Conservation (phyloP, 92 coral and sea anemone species). For the Desmophyllum pertusum region DNA sequence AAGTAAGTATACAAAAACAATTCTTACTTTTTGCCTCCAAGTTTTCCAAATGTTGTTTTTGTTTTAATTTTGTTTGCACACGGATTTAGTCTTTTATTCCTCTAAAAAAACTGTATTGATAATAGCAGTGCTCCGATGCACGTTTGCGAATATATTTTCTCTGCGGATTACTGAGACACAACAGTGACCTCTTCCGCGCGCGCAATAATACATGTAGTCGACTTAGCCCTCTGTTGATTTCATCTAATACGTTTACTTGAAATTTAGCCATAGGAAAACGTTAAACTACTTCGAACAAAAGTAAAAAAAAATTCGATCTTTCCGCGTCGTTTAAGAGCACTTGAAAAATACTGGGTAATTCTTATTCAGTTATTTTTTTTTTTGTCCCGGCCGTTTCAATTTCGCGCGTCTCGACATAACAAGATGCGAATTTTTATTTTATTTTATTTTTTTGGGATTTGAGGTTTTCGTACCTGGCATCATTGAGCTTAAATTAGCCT, state of each 20-base stretch:
- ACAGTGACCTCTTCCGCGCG: neutral
- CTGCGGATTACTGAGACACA: neutral
- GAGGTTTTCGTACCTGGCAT: neutral
- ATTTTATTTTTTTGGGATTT: neutral
- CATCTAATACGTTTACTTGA: neutral
- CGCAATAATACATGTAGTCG: neutral
- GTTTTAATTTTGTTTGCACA: neutral
- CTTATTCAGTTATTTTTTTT: neutral
- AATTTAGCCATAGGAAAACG: neutral
- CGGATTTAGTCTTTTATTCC: neutral
- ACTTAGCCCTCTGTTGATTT: neutral
- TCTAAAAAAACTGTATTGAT: neutral
- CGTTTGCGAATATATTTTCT: slow-evolving; percentile 6
- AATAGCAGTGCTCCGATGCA: neutral
- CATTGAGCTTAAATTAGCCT: slow-evolving; percentile 22
- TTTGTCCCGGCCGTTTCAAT: neutral
- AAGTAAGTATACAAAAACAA: slow-evolving; percentile 54
- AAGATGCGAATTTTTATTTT: neutral
- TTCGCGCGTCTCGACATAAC: neutral
- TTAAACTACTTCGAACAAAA: neutral
- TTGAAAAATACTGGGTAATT: neutral
- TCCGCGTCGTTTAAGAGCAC: neutral
- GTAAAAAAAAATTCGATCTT: neutral
- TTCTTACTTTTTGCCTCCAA: neutral
- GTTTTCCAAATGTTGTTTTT: neutral